Percentiles rank a stretch among this genome's conserved stretches.
phyloP scores from a whole-genome alignment of 2,113 vertebrate species.

The Willisornis vidua region DNA sequence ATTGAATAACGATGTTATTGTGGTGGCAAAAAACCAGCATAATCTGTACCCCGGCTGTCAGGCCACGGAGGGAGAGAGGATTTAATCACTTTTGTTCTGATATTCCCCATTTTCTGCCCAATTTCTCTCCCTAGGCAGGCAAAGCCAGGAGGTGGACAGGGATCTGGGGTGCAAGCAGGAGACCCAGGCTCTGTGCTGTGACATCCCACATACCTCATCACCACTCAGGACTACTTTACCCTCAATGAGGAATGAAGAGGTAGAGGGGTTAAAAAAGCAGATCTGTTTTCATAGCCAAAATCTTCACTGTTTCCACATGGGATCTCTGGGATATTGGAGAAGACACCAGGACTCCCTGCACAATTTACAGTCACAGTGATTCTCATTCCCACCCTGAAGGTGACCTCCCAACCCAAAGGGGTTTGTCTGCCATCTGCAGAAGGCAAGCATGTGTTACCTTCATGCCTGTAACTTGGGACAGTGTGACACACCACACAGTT shows the following conservation, averaged over 20 bases:
- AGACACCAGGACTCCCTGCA: neutral
- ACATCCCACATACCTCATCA: neutral
- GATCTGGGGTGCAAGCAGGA: neutral
- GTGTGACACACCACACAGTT: neutral
- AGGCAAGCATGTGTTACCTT: rapidly evolving
- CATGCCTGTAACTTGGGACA: rapidly evolving
- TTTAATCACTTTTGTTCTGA: neutral
- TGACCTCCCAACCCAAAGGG: neutral
- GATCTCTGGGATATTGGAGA: neutral
- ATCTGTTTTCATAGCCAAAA: neutral
- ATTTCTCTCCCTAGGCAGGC: neutral
- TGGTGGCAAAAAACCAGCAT: neutral
- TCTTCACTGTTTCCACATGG: neutral
- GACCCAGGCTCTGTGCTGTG: neutral
- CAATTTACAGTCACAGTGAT: neutral
- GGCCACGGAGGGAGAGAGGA: neutral
- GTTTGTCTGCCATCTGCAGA: rapidly evolving
- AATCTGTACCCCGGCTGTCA: neutral
- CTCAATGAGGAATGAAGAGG: neutral
- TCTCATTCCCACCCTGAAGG: neutral
- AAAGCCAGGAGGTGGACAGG: rapidly evolving
- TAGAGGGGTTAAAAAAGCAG: neutral
- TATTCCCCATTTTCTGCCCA: neutral
- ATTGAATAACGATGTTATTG: constrained; percentile 10
- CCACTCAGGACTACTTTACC: neutral